Evolutionary conservation across 2,113 vertebrate genomes (phyloP), one percentile per base, ranked within the genome.

Genomic region (Labeo catla): DNA sequence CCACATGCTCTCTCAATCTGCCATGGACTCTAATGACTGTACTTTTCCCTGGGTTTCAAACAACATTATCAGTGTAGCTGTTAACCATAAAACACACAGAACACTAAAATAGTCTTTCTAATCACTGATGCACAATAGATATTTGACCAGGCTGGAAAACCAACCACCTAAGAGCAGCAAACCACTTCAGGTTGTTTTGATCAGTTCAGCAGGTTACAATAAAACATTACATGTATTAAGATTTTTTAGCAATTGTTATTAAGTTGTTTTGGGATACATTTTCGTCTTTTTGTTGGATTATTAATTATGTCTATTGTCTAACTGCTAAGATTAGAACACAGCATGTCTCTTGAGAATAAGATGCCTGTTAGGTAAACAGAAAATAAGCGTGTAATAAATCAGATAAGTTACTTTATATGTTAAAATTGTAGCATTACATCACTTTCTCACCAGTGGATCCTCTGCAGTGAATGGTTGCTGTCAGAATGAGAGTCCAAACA

Each of bases 1-100:
- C 49, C 36, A 77, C 47, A n/a, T 85, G 68, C 36, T 39, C 11
- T 72, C 28, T 50, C 73, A 36, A 47, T 50, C 65, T 12, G 81
- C 1, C 76, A 57, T 11, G 76, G 36, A 8, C 50, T 19, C 49
- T 16, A 15, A 72, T 8, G 15, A 39, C 39, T 52, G 47, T 34
- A 21, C 6, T 73, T 47, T 34, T 1, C 49, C 34, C 28, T 36
- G 23, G 15, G 2, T 16, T 50, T 8, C 45, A 6, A 43, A 8
- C 4, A 54, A 19, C 43, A 10, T 43, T 49, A 21, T n/a, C 47
- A 28, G 72, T 49, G 43, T 74, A 49, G 72, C 72, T 23, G 72
- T 45, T 45, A 72, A 9, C 39, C 7, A 21, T 45, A 72, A 45
- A 72, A 45, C 39, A 72, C 34, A 19, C 36, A 59, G 3, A 39